phyloP scores from a whole-genome alignment of 2,113 vertebrate genomes.

The Zosterops japonicus region DNA sequence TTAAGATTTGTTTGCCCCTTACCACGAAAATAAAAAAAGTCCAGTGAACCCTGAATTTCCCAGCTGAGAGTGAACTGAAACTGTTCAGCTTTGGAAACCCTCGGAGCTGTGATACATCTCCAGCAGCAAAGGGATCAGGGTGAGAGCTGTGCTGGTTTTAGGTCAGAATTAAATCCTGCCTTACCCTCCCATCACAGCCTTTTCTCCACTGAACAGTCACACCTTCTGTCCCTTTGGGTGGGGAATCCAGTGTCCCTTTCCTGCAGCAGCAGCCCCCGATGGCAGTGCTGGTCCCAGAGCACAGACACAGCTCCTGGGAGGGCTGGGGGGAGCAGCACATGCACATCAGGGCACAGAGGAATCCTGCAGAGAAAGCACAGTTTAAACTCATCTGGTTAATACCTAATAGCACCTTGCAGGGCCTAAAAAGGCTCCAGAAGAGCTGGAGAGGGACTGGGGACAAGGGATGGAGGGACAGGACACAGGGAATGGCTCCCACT shows the following conservation, averaged over 20 bases:
- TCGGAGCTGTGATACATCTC: neutral
- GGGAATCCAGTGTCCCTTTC: neutral
- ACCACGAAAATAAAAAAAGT: conserved; percentile 25
- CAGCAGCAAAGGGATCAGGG: neutral
- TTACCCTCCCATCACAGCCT: neutral
- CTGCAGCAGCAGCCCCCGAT: neutral
- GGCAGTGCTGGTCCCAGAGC: neutral
- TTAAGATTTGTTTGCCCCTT: conserved; percentile 69
- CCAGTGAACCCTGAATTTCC: conserved; percentile 32
- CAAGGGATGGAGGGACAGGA: neutral
- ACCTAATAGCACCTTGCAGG: neutral
- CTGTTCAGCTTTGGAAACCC: neutral
- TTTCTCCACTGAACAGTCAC: neutral
- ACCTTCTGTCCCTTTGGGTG: neutral
- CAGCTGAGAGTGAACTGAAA: neutral
- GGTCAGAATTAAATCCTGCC: neutral
- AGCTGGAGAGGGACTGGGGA: neutral
- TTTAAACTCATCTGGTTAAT: neutral
- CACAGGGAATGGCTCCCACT: neutral
- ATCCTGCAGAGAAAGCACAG: neutral
- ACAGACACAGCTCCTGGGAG: neutral
- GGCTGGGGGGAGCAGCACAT: neutral
- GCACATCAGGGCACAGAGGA: neutral
- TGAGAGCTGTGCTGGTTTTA: neutral
- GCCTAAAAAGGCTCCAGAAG: neutral